A percentile compares a stretch with the other conserved stretches of the same genome.
Evolutionary conservation across 2,113 vertebrate species (phyloP).

Genomic region (Beaufortia kweichowensis): DNA sequence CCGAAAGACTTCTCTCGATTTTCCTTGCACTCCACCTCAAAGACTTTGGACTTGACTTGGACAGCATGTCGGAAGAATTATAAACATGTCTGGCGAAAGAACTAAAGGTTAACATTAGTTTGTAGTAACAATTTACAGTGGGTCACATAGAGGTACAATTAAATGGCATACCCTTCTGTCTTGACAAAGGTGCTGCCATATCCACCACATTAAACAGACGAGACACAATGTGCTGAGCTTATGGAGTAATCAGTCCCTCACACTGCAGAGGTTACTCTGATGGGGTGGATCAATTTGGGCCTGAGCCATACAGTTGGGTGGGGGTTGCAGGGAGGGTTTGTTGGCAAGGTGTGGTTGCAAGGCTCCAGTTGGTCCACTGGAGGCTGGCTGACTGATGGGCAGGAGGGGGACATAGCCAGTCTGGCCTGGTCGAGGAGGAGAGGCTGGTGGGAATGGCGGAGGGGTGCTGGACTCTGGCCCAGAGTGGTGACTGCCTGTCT

Average conservation of each 20-base stretch:
- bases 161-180: background rate
- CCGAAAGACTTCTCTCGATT: too few species aligned
- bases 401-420: slow-evolving; percentile 53
- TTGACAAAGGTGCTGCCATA: background rate
- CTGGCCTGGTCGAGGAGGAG: slow-evolving; percentile 71
- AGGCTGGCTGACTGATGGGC: slow-evolving; percentile 73
- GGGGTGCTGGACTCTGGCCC: slow-evolving; percentile 74
- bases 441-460: slow-evolving; percentile 69
- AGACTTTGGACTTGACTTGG: background rate
- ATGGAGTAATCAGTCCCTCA: slow-evolving; percentile 43
- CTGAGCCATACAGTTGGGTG: slow-evolving; percentile 53
- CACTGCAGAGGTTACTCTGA: slow-evolving; percentile 53
- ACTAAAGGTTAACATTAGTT: background rate
- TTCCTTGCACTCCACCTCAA: too few species aligned
- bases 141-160: background rate
- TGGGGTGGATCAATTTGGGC: slow-evolving; percentile 54
- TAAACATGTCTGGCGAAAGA: background rate
- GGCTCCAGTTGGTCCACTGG: slow-evolving; percentile 73
- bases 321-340: slow-evolving; percentile 47
- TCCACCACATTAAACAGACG: background rate
- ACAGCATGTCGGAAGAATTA: background rate
- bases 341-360: slow-evolving; percentile 56
- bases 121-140: background rate
- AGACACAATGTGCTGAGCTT: slow-evolving; percentile 24
- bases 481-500: slow-evolving; percentile 80